A percentile compares a stretch with the other conserved stretches of the same genome.
Evolutionary conservation across 2,113 vertebrate species (phyloP).

Genomic region (Podilymbus podiceps): DNA sequence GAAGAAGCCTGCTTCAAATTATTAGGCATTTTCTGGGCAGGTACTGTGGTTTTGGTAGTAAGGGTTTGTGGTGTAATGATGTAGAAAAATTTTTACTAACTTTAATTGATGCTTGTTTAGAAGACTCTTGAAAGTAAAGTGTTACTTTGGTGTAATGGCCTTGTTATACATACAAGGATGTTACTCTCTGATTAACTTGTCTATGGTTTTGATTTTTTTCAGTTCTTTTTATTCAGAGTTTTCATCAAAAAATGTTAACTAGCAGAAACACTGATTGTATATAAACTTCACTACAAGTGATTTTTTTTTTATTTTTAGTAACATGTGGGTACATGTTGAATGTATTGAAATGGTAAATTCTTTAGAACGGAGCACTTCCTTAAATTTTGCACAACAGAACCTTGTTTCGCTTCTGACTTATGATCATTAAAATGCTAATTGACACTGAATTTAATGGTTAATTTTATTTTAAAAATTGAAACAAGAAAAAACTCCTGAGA

Average conservation of each 20-base stretch:
- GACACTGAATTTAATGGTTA: background rate
- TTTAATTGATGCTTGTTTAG: background rate
- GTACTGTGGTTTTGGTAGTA: background rate
- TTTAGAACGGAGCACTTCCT: background rate
- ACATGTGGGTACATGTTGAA: fast-evolving
- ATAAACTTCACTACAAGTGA: background rate
- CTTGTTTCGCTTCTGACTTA: background rate
- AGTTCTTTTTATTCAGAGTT: background rate
- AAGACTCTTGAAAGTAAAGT: background rate
- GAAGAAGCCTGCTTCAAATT: background rate
- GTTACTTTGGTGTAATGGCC: background rate
- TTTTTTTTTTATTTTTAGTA: background rate
- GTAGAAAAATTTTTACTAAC: background rate
- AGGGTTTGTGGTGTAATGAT: background rate
- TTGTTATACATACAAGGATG: background rate
- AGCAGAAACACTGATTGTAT: background rate
- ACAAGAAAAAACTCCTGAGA: background rate
- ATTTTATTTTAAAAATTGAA: background rate
- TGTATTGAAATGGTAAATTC: background rate
- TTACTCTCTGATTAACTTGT: background rate
- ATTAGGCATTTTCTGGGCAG: background rate
- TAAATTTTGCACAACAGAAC: background rate
- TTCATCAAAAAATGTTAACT: background rate
- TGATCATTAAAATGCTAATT: background rate
- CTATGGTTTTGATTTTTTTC: background rate